Base-by-base conservation (phyloP, 2,797 vertebrate species). In the Brachymystax lenok region DNA sequence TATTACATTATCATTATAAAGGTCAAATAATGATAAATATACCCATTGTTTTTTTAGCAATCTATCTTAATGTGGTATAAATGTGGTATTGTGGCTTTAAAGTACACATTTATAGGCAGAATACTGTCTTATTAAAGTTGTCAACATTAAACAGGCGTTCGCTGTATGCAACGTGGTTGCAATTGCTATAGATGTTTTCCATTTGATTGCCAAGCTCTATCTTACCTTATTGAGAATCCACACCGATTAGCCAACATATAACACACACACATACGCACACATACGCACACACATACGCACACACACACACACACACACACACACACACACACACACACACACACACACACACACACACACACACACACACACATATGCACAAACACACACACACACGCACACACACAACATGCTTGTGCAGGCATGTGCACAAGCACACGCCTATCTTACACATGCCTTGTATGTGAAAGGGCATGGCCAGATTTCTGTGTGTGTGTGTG, bases 121-220 rank as follows among this genome's bases (percentile, higher is more conserved):
- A 35, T 1, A 69, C 8, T 17, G 30, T 69, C 17, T 21, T 17
- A 40, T 7, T 69, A 33, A 69, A 17, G 19, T n/a, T n/a, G n/a
- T n/a, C n/a, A n/a, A 82, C 50, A 84, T 87, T 74, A 74, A 77
- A 78, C 85, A 85, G 86, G 82, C 84, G 85, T 78, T 83, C 1
- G 8, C 76, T 69, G 83, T 50, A 83, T 75, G 79, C 84, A 77
- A 80, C 84, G 79, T 80, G 73, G 82, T 12, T 63, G 84, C 85
- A 88, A 88, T 87, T 84, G 85, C 88, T 90, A 83, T 89, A 89
- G 77, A 82, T 88, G 79, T 87, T 90, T 87, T 85, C 85, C 1
- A 19, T 87, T 85, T 85, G 85, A 82, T 81, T 86, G 78, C 80
- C 61, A 73, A 52, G 51, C 71, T 84, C 19, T 33, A 83, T 28